Base-by-base conservation (phyloP, 2,797 vertebrate species). In the Sebastes itinus region DNA sequence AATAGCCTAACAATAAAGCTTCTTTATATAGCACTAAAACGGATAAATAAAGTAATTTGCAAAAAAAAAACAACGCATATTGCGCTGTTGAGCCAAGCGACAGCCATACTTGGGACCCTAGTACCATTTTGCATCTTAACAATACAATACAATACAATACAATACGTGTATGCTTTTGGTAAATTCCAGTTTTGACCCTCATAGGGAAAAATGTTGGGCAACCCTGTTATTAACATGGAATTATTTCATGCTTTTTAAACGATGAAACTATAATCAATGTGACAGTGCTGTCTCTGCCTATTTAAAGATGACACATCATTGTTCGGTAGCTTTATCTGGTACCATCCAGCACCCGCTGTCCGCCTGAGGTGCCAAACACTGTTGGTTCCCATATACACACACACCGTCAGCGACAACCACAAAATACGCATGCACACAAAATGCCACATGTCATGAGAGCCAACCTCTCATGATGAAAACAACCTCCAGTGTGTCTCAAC, bases 321-420 rank as follows among this genome's bases (percentile, higher is more conserved):
- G 62, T 79, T 75, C 42, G 8, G 65, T 3, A 63, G 25, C 30
- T 86, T 81, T 22, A 68, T 81, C 70, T 81, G 67, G 77, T 62
- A 75, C 72, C 60, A 82, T 88, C 33, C 73, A n/a, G 65, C 77
- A 67, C 62, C 30, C 6, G 4, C 70, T 64, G 65, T 77, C 20
- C 2, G 25, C 76, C 72, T 25, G 56, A 54, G 52, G 62, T 65
- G 64, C 25, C 78, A 72, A 84, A 83, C 38, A 60, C 22, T 46
- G 71, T 14, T 71, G 30, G 25, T 32, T 56, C 68, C 30, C 6
- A 64, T 22, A 22, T 38, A 35, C 28, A 22, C 25, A 61, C 72
- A 64, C 16, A 71, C n/a, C 9, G 4, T 7, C 67, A 42, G 14
- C 71, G 25, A 70, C 55, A 13, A 10, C 18, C 22, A 68, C 65